Base-by-base conservation (phyloP, 2,888 invertebrate genomes). In the Tiliacea citrago region DNA sequence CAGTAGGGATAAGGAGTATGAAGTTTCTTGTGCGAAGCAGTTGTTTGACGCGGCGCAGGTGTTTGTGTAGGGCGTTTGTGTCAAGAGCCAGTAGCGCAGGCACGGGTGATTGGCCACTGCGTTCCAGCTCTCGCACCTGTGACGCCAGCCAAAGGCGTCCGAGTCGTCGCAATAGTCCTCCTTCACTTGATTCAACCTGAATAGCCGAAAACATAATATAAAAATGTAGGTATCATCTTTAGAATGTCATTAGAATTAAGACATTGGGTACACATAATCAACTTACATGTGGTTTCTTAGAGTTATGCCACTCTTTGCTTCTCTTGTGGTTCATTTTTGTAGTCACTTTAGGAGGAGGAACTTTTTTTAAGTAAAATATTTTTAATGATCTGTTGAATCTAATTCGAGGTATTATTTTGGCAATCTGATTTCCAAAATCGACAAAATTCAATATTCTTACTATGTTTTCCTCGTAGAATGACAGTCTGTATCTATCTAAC, bases 21-120 rank as follows among this genome's bases (percentile, higher is more conserved):
- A 99, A 99, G 91, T 98, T 98, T 86, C 98, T 97, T 29, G 98
- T 97, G 85, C 97, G 97, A n/a, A 98, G 97, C 81, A 99, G 96
- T 90, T 98, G 98, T 91, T 98, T 98, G 75, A 99, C 97, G 83
- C 98, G 97, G 47, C 97, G 97, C 83, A 98, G 97, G 90, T 98
- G 98, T 87, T 98, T 97, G 85, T 98, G 97, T 61, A 99, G 96
- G 13, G 98, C 98, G 81, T 98, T 98, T 0, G 98, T 97, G 94
- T 99, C 99, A 2, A 99, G 97, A n/a, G 99, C 98, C 58, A 99
- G 96, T 91, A 99, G 98, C 0, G 99, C 98, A 0, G 99, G 98
- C 55, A 96, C 94, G 57, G 96, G 95, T 1, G 95, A 93, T 77
- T 97, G 96, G 21, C 98, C 97, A 86, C 97, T 97, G 83, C 97